Conservation (phyloP, 92 coral and sea anemone genomes). For the Porites cylindrica region DNA sequence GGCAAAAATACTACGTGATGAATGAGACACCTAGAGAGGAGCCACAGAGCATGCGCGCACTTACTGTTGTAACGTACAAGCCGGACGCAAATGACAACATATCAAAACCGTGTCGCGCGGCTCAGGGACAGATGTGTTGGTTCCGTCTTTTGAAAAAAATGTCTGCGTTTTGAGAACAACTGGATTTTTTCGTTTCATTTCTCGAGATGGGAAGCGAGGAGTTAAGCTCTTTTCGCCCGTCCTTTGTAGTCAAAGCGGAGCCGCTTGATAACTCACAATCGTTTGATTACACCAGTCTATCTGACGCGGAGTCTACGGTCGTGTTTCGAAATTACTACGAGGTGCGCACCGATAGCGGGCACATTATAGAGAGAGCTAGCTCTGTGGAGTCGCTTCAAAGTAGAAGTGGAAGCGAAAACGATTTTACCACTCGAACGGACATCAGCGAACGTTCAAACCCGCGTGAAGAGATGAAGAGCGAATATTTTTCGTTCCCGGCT, state of each 20-base stretch:
- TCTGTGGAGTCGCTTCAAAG: slow-evolving; percentile 43
- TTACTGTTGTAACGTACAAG: slow-evolving; percentile 15
- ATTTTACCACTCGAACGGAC: slow-evolving; percentile 1
- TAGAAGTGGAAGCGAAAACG: slow-evolving; percentile 26
- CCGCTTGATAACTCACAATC: slow-evolving; percentile 28
- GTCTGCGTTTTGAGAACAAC: neutral
- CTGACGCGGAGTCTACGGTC: slow-evolving; percentile 51
- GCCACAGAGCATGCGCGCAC: slow-evolving; percentile 61
- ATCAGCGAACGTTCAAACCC: slow-evolving; percentile 14
- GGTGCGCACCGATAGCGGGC: slow-evolving; percentile 39
- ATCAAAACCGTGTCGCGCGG: slow-evolving; percentile 25
- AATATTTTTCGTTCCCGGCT: slow-evolving; percentile 96
- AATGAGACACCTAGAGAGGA: slow-evolving; percentile 88
- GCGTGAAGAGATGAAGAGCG: slow-evolving; percentile 51
- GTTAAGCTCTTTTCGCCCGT: slow-evolving; percentile 32
- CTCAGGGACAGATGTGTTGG: neutral
- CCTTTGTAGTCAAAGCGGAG: slow-evolving; percentile 54
- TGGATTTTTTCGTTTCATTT: neutral
- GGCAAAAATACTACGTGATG: slow-evolving; percentile 74
- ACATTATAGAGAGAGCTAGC: slow-evolving; percentile 28
- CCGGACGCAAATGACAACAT: slow-evolving; percentile 29
- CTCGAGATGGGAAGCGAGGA: slow-evolving; percentile 42
- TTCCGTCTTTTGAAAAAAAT: slow-evolving; percentile 11
- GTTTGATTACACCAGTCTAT: slow-evolving; percentile 39
- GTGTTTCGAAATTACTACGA: slow-evolving; percentile 55